phyloP scores from a whole-genome alignment of 2,888 invertebrate genomes.

The Orthosia cruda region DNA sequence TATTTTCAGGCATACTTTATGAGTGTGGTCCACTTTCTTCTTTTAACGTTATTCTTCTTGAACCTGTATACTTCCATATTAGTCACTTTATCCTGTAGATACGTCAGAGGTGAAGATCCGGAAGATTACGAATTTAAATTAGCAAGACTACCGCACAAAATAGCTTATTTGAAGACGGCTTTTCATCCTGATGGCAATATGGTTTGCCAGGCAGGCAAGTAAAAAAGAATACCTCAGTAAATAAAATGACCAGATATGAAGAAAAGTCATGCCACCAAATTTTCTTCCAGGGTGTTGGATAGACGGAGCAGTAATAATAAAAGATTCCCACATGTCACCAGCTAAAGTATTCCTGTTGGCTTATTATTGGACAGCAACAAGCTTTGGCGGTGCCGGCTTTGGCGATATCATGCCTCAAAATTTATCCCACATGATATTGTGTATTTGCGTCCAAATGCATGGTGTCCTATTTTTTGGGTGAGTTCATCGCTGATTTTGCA shows the following conservation, averaged over 20 bases:
- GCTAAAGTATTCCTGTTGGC: conserved; percentile 85
- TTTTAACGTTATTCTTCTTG: conserved; percentile 87
- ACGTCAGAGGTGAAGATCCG: conserved; percentile 76
- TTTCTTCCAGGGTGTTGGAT: conserved; percentile 85
- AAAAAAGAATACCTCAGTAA: background rate
- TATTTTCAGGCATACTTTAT: conserved; percentile 88
- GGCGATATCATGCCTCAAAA: conserved; percentile 89
- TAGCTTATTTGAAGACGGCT: conserved; percentile 76
- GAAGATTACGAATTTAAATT: conserved; percentile 77
- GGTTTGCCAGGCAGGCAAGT: conserved; percentile 83
- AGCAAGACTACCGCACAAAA: conserved; percentile 70
- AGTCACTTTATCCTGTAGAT: conserved; percentile 86
- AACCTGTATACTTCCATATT: conserved; percentile 87
- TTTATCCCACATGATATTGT: conserved; percentile 84
- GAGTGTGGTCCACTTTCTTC: conserved; percentile 88
- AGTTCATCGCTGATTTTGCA: conserved; percentile 19
- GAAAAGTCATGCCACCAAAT: too few species aligned
- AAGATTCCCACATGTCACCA: conserved; percentile 78
- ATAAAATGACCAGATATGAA: background rate
- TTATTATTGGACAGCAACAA: conserved; percentile 88
- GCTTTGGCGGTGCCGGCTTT: conserved; percentile 89
- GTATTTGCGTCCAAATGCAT: conserved; percentile 86
- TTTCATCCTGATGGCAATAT: conserved; percentile 84
- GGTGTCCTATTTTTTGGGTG: conserved; percentile 90
- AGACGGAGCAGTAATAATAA: conserved; percentile 79